A percentile compares a stretch with the other conserved stretches of the same genome.
Evolutionary conservation across 1,140 invertebrate species (phyloP).

Genomic region (Drosophila trapezifrons): DNA sequence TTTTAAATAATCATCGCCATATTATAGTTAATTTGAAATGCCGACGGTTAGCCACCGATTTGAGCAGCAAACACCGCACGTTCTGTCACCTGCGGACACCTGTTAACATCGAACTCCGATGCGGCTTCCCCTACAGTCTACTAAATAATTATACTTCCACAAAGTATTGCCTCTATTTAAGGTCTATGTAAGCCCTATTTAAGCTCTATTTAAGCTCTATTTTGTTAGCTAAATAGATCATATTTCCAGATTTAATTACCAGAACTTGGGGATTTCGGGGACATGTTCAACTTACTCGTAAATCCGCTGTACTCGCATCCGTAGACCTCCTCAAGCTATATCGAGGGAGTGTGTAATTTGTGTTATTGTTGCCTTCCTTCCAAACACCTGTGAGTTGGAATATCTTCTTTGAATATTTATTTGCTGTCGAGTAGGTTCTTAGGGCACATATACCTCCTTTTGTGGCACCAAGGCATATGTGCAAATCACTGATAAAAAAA

Average conservation of each 20-base stretch:
- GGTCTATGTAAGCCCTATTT: too few relatives aligned
- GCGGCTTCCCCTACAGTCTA: background rate
- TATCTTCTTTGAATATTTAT: background rate
- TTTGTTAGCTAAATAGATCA: too few relatives aligned
- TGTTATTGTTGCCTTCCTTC: background rate
- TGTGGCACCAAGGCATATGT: slow-evolving; percentile 7
- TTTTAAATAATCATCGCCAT: too few relatives aligned
- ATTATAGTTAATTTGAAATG: background rate
- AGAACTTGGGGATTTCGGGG: too few relatives aligned
- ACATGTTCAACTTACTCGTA: background rate
- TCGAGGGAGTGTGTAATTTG: background rate
- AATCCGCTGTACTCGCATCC: background rate
- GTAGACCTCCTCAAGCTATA: background rate
- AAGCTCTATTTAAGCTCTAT: too few relatives aligned
- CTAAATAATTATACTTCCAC: background rate
- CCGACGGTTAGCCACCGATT: background rate
- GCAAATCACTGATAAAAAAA: slow-evolving; percentile 7
- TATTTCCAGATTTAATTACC: background rate
- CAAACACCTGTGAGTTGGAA: slow-evolving; percentile 10
- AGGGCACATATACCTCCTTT: background rate
- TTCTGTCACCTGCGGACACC: slow-evolving; percentile 10
- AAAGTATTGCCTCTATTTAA: too few relatives aligned
- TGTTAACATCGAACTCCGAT: background rate
- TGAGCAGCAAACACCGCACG: background rate
- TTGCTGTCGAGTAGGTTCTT: background rate